A percentile compares a stretch with the other conserved stretches of the same genome.
Evolutionary conservation across 2,113 vertebrate genomes (phyloP).

Genomic region (Anthoscopus minutus): DNA sequence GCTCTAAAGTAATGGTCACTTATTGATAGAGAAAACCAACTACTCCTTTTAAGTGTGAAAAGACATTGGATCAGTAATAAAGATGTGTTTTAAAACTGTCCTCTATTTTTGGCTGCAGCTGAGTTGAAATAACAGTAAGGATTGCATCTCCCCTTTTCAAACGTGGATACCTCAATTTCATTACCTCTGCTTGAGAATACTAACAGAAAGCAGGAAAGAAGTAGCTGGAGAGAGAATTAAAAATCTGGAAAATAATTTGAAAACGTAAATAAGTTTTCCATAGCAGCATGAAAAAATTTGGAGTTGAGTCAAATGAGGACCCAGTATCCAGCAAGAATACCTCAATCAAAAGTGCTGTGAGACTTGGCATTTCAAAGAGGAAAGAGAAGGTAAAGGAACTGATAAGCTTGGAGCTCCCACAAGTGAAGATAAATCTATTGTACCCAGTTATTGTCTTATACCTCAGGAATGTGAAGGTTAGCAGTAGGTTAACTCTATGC

Average conservation of each 20-base stretch:
- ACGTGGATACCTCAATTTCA: background rate
- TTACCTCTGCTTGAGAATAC: background rate
- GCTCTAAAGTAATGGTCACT: background rate
- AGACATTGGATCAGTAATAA: background rate
- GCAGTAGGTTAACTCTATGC: background rate
- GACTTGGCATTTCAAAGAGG: background rate
- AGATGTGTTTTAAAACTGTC: background rate
- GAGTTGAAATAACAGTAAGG: background rate
- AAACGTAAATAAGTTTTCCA: background rate
- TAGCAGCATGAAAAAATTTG: background rate
- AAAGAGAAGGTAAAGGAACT: background rate
- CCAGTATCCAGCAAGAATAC: background rate
- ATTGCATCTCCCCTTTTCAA: background rate
- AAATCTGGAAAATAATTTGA: background rate
- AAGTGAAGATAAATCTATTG: background rate
- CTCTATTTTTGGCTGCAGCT: background rate
- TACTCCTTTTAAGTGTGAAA: background rate
- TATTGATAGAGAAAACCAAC: background rate
- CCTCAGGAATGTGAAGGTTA: background rate
- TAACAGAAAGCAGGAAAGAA: background rate
- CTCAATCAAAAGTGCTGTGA: background rate
- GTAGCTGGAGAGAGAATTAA: background rate
- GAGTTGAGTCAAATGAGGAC: background rate
- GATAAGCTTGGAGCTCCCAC: background rate
- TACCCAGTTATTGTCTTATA: background rate